Evolutionary conservation across 2,888 invertebrate genomes (phyloP).

Genomic region (Gonocerus acuteangulatus): DNA sequence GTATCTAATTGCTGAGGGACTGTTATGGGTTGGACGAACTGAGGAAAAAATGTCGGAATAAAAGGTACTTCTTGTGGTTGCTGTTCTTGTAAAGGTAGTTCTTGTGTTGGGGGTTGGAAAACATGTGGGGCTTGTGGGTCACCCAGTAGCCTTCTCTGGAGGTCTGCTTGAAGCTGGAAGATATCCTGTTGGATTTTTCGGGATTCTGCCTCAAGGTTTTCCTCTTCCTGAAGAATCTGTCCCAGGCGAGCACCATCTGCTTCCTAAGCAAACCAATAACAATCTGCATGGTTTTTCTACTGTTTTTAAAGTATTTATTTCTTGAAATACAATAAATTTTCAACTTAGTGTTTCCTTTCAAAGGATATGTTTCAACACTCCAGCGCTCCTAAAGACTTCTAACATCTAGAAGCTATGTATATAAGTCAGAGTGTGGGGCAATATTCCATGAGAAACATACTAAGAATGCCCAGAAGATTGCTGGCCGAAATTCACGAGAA

Average conservation of each 20-base stretch:
- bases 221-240: conserved; percentile 34
- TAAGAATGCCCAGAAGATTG: too few relatives aligned
- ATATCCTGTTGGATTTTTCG: conserved; percentile 37
- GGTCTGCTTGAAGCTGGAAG: conserved; percentile 37
- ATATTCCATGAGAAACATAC: too few relatives aligned
- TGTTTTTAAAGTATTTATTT: too few relatives aligned
- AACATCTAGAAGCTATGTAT: too few relatives aligned
- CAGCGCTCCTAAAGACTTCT: too few relatives aligned
- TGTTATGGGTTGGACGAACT: neutral
- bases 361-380: too few relatives aligned
- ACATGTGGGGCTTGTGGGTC: neutral
- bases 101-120: conserved; percentile 5
- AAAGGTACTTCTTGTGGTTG: neutral
- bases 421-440: too few relatives aligned
- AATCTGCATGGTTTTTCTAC: too few relatives aligned
- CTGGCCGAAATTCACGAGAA: too few relatives aligned
- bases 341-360: too few relatives aligned
- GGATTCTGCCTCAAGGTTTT: conserved; percentile 33
- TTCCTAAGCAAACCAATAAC: conserved; percentile 22
- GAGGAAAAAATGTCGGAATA: neutral
- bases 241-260: conserved; percentile 23
- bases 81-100: neutral
- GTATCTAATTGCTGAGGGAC: neutral
- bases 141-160: conserved; percentile 36
- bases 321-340: too few relatives aligned